Evolutionary conservation across 1,140 invertebrate species (phyloP).

Genomic region (Ridgeia piscesae): DNA sequence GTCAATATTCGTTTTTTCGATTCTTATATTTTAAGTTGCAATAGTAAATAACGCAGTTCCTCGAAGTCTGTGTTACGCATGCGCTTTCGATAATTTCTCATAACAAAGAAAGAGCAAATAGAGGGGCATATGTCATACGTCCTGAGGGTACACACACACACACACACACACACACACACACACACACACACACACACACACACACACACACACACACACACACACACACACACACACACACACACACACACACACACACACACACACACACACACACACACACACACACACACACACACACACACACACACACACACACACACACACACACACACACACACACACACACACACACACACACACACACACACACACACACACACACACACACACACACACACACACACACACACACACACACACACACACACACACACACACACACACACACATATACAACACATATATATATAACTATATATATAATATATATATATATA

Average conservation of each 20-base stretch:
- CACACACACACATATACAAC: background rate
- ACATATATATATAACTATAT: too few relatives aligned
- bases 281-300: too few relatives aligned
- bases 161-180: background rate
- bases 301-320: background rate
- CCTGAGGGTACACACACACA: background rate
- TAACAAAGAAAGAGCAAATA: background rate
- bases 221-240: background rate
- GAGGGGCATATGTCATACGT: background rate
- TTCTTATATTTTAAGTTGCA: background rate
- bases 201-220: background rate
- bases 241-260: background rate
- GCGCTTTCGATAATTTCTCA: background rate
- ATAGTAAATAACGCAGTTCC: background rate
- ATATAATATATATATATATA: background rate
- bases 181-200: background rate
- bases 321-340: background rate
- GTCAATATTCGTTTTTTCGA: background rate
- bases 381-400: constrained; percentile 5
- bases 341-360: background rate
- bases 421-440: background rate
- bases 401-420: background rate
- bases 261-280: background rate
- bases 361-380: background rate
- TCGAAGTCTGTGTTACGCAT: background rate